A percentile compares a stretch with the other conserved stretches of the same genome.
These are phyloP conservation scores for Aricia agestis DNA, from an alignment of 1,140 invertebrate genomes.

Conservation along the genomic window DNA sequence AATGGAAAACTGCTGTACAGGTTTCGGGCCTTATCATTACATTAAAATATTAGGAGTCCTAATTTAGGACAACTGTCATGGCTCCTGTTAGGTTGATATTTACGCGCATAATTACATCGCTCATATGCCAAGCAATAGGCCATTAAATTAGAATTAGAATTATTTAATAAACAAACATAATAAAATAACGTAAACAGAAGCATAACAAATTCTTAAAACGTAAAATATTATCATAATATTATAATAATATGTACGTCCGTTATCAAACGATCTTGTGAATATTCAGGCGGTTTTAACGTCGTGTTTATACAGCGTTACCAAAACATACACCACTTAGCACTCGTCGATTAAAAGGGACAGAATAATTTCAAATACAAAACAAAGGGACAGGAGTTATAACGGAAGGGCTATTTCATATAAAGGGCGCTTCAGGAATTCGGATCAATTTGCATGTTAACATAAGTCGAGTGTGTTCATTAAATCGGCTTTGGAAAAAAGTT, in stretches of 20 bases:
- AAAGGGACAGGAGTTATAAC: constrained; percentile 48
- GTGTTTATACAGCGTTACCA: constrained; percentile 37
- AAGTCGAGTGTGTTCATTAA: constrained; percentile 51
- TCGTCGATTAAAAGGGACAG: constrained; percentile 44
- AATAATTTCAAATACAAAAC: constrained; percentile 58
- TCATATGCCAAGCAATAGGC: no score
- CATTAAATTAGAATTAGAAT: no score
- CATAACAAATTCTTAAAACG: no score
- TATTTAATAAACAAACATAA: constrained; percentile 4
- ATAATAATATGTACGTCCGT: background rate
- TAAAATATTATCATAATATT: background rate
- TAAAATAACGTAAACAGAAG: background rate
- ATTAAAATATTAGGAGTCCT: no score
- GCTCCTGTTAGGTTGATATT: no score
- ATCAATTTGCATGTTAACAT: constrained; percentile 66
- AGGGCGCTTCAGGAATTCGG: constrained; percentile 48
- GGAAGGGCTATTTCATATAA: constrained; percentile 62
- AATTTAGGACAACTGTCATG: no score
- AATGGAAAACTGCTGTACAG: no score
- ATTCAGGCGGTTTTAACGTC: constrained; percentile 29
- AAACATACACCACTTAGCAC: constrained; percentile 48
- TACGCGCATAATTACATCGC: no score
- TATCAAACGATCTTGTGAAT: constrained; percentile 24
- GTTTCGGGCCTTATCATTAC: no score
- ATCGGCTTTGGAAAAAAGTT: constrained; percentile 39